Percentiles rank a stretch among this genome's conserved stretches.
phyloP scores from a whole-genome alignment of 1,140 invertebrate species.

The Drosophila pseudoobscura region DNA sequence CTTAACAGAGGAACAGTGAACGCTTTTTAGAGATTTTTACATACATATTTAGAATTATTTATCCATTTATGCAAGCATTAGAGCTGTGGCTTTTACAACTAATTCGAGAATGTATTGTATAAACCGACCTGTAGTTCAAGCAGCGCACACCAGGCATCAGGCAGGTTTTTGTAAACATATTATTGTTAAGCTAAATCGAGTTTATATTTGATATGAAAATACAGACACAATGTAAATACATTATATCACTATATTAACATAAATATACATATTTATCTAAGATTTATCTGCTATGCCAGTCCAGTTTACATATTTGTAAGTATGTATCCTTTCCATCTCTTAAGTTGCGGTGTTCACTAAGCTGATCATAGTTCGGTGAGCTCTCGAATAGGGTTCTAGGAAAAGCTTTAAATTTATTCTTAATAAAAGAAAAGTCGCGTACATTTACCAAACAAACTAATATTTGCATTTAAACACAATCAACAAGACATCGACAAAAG shows the following conservation, averaged over 20 bases:
- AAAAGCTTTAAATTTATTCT: slow-evolving; percentile 68
- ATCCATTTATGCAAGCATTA: slow-evolving; percentile 56
- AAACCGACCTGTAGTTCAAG: slow-evolving; percentile 17
- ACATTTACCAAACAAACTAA: slow-evolving; percentile 41
- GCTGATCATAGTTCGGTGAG: slow-evolving; percentile 17
- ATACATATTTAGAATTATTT: slow-evolving; percentile 59
- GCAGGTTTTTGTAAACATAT: no score
- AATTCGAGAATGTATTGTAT: slow-evolving; percentile 7
- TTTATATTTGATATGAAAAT: slow-evolving; percentile 70
- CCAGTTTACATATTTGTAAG: slow-evolving; percentile 47
- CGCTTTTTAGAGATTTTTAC: slow-evolving; percentile 71
- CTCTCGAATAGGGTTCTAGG: slow-evolving; percentile 44
- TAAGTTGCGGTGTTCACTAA: slow-evolving; percentile 43
- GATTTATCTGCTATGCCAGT: slow-evolving; percentile 41
- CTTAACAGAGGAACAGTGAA: slow-evolving; percentile 45
- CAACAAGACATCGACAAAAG: background rate
- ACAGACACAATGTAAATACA: slow-evolving; percentile 62
- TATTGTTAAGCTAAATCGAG: slow-evolving; percentile 52
- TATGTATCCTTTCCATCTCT: slow-evolving; percentile 57
- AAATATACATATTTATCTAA: slow-evolving; percentile 60
- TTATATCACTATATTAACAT: slow-evolving; percentile 33
- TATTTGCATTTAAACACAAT: slow-evolving; percentile 16
- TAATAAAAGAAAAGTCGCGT: slow-evolving; percentile 51
- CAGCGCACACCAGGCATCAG: slow-evolving; percentile 35
- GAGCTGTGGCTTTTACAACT: slow-evolving; percentile 74